A percentile compares a stretch with the other conserved stretches of the same genome.
Conservation (phyloP, 2,888 invertebrate genomes). For the Eucriotettix oculatus region DNA sequence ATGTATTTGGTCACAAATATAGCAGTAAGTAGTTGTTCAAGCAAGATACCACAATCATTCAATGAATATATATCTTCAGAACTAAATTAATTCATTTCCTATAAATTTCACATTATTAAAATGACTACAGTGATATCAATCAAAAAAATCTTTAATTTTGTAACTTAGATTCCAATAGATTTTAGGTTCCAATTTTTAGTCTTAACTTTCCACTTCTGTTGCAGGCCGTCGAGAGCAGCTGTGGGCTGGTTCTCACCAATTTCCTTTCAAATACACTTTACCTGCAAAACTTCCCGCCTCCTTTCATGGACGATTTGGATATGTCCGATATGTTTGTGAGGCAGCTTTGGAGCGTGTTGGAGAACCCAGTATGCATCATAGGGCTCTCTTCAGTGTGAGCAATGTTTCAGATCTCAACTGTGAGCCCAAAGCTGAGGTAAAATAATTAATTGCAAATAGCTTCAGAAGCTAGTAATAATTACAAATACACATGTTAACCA, state of each 20-base stretch:
- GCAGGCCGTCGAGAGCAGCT: conserved; percentile 18
- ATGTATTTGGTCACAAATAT: conserved; percentile 19
- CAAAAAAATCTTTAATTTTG: too few species aligned
- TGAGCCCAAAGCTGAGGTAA: conserved; percentile 19
- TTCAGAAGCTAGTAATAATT: too few species aligned
- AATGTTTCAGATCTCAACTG: conserved; percentile 18
- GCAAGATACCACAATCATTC: too few species aligned
- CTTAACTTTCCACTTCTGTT: not conserved
- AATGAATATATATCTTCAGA: too few species aligned
- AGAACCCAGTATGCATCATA: conserved; percentile 15
- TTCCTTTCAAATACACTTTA: conserved; percentile 18
- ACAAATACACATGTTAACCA: too few species aligned
- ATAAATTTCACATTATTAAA: too few species aligned
- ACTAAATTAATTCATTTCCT: too few species aligned
- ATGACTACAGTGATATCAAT: too few species aligned
- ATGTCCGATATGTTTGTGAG: conserved; percentile 20
- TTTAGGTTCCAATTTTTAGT: too few species aligned
- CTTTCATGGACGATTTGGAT: conserved; percentile 18
- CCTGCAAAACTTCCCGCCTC: conserved; percentile 18
- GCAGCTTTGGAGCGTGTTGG: conserved; percentile 17
- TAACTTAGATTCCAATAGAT: too few species aligned
- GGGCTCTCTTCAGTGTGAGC: conserved; percentile 17
- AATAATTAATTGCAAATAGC: not conserved
- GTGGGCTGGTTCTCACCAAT: conserved; percentile 17
- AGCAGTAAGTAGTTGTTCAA: conserved; percentile 16